A percentile compares a stretch with the other conserved stretches of the same genome.
Conservation (phyloP, 2,113 vertebrate species). For the Theropithecus gelada region DNA sequence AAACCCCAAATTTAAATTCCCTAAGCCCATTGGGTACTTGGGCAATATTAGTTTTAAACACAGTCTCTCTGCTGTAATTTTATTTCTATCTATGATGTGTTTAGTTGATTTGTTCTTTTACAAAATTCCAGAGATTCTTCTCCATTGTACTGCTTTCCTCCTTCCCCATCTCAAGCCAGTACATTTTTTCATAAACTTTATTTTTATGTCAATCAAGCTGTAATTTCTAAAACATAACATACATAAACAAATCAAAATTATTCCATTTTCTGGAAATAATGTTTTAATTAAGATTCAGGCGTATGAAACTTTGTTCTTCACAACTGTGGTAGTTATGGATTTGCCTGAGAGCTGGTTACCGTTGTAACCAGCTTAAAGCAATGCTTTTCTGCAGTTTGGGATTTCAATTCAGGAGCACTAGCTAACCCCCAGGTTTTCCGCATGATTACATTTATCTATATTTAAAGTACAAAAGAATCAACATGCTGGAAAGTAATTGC, state of each 20-base stretch:
- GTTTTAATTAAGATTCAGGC: not conserved
- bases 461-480: conserved; percentile 76
- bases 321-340: not conserved
- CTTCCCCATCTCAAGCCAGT: not conserved
- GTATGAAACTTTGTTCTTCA: not conserved
- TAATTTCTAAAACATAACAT: not conserved
- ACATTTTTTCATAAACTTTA: not conserved
- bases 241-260: not conserved
- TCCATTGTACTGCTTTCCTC: not conserved
- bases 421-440: conserved; percentile 67
- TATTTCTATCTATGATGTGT: not conserved
- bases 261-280: conserved; percentile 5
- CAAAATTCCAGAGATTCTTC: not conserved
- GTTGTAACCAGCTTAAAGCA: not conserved
- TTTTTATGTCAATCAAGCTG: not conserved
- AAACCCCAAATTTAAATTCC: not conserved
- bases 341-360: not conserved
- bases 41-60: not conserved
- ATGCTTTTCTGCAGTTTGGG: not conserved
- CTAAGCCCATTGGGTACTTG: not conserved
- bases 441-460: conserved; percentile 71
- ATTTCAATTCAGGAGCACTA: conserved; percentile 50
- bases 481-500: conserved; percentile 74
- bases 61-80: not conserved
- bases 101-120: not conserved